A percentile compares a stretch with the other conserved stretches of the same genome.
phyloP scores from a whole-genome alignment of 2,113 vertebrate species.

The Butorides virescens region DNA sequence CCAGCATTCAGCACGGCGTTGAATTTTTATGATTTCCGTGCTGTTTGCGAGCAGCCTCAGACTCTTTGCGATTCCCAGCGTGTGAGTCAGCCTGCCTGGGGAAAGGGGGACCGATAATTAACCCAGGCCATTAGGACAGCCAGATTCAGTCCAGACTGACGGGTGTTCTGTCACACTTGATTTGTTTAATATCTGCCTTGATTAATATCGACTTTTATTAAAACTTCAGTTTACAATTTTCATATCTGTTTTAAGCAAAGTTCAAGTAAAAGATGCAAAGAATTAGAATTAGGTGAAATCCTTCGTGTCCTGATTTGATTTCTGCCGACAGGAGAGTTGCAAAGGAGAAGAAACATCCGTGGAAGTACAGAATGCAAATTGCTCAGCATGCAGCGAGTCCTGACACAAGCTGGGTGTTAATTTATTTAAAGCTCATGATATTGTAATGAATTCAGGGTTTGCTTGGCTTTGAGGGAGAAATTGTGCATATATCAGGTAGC shows the following conservation, averaged over 20 bases:
- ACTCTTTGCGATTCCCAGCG: background rate
- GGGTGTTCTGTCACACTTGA: background rate
- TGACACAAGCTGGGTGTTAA: slow-evolving; percentile 36
- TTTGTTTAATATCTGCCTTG: background rate
- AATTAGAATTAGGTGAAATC: slow-evolving; percentile 6
- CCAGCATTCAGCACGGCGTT: background rate
- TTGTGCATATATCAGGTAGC: background rate
- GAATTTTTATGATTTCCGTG: background rate
- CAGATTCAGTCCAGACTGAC: background rate
- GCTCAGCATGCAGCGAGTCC: background rate
- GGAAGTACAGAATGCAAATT: slow-evolving; percentile 33
- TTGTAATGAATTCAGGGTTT: slow-evolving; percentile 17
- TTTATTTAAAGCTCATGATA: slow-evolving; percentile 48
- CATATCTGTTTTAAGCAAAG: background rate
- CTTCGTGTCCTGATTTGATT: background rate
- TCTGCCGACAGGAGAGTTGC: background rate
- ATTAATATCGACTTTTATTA: slow-evolving; percentile 15
- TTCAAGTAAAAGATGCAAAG: background rate
- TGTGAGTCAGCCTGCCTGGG: background rate
- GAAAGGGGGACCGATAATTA: background rate
- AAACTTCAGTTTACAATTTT: background rate
- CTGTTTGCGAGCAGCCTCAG: background rate
- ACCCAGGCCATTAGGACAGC: background rate
- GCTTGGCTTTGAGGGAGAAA: slow-evolving; percentile 4
- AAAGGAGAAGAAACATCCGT: background rate